A percentile compares a stretch with the other conserved stretches of the same genome.
These are phyloP conservation scores for Melinaea menophilus DNA, from an alignment of 2,888 invertebrate genomes.

Conservation along the genomic window DNA sequence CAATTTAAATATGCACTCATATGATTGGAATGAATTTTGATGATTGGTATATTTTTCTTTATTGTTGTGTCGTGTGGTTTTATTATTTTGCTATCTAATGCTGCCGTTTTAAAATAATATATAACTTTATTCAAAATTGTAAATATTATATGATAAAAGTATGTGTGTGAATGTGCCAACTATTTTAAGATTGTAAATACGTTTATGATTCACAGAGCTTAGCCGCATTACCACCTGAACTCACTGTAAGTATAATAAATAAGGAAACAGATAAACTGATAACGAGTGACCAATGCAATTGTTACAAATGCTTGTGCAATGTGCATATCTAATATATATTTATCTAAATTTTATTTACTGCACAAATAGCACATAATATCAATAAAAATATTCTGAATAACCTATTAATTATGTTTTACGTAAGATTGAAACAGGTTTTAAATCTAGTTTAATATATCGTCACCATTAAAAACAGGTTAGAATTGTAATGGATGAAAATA, in stretches of 20 bases:
- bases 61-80: conserved; percentile 30
- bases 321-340: conserved; percentile 2
- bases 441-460: conserved; percentile 21
- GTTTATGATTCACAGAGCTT: conserved; percentile 85
- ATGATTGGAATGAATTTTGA: conserved; percentile 28
- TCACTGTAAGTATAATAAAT: conserved; percentile 83
- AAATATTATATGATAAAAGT: conserved; percentile 25
- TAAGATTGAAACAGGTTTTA: neutral
- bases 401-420: neutral
- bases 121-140: conserved; percentile 21
- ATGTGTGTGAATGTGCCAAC: conserved; percentile 35
- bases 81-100: conserved; percentile 17
- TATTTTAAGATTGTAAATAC: conserved; percentile 69
- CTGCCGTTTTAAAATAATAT: conserved; percentile 23
- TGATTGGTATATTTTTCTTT: conserved; percentile 41
- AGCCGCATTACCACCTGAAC: conserved; percentile 87
- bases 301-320: conserved; percentile 2
- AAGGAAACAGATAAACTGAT: conserved; percentile 10
- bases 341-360: neutral
- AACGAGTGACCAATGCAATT: neutral
- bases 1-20: conserved; percentile 31
- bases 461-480: conserved; percentile 80
- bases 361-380: neutral
- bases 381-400: neutral
- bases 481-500: conserved; percentile 95